Conservation (phyloP, 2,797 vertebrate species). For the Manis javanica region DNA sequence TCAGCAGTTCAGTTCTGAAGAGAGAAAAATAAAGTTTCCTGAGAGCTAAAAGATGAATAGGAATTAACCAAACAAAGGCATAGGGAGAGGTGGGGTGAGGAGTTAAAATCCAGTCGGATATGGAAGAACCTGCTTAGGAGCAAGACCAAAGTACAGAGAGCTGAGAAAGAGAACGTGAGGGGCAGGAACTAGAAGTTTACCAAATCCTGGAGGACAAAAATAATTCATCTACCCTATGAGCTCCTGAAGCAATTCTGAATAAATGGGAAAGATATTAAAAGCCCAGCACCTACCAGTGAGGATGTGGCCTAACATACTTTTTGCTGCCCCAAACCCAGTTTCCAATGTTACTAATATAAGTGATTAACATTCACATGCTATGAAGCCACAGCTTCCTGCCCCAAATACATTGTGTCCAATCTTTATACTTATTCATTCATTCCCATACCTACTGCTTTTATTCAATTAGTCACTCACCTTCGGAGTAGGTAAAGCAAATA, state of each 20-base stretch:
- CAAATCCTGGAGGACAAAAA: neutral
- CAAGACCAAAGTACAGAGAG: neutral
- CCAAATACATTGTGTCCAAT: neutral
- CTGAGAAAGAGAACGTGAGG: neutral
- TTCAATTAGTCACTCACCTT: neutral
- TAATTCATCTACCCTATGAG: neutral
- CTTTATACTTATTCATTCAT: neutral
- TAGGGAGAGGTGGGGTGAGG: rapidly evolving
- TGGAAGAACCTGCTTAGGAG: neutral
- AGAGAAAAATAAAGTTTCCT: neutral
- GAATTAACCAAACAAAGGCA: neutral
- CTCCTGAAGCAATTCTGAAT: neutral
- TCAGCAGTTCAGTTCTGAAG: neutral
- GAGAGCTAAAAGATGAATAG: neutral
- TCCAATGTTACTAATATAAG: neutral
- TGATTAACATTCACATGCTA: neutral
- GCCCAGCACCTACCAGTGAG: neutral
- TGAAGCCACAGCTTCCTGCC: neutral
- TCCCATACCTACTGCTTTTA: neutral
- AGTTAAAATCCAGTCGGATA: neutral
- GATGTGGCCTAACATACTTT: neutral
- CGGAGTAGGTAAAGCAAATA: neutral
- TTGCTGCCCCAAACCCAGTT: neutral
- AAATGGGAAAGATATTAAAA: neutral
- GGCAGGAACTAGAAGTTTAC: neutral